Conservation (phyloP, 2,888 invertebrate genomes). For the Nephrotoma flavescens region DNA sequence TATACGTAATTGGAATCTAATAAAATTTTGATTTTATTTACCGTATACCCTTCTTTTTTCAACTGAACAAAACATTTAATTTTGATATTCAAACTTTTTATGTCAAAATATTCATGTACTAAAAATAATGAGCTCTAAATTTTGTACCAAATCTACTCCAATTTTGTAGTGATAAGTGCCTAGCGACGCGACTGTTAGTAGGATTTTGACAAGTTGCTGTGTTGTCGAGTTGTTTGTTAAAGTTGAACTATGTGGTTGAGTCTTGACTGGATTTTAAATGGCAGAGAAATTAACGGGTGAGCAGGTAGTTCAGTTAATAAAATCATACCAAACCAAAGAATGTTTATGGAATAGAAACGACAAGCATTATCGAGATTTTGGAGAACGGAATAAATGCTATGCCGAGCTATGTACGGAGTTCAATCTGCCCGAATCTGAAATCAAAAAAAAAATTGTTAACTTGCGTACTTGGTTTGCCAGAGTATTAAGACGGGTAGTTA, state of each 20-base stretch:
- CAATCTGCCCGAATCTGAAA: not conserved
- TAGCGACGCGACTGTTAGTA: not conserved
- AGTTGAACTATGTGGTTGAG: not conserved
- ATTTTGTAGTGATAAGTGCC: not conserved
- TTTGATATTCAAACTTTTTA: not conserved
- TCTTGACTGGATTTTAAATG: not conserved
- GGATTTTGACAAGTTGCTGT: not conserved
- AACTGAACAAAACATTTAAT: not conserved
- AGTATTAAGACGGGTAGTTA: not conserved
- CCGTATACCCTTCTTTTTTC: not conserved
- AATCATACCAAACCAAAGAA: not conserved
- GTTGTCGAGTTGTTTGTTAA: not conserved
- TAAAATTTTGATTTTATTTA: not conserved
- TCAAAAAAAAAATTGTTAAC: not conserved
- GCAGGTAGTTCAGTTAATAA: not conserved
- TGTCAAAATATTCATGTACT: not conserved
- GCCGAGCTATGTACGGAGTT: not conserved
- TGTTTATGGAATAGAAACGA: not conserved
- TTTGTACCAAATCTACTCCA: not conserved
- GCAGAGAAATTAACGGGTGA: not conserved
- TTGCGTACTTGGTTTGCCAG: not conserved
- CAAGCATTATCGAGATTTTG: not conserved
- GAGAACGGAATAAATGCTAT: not conserved
- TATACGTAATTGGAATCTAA: not conserved
- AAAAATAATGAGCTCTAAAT: not conserved